These are phyloP conservation scores for Aphelenchoides bicaudatus DNA, from an alignment of 2,888 invertebrate genomes.

Conservation along the genomic window DNA sequence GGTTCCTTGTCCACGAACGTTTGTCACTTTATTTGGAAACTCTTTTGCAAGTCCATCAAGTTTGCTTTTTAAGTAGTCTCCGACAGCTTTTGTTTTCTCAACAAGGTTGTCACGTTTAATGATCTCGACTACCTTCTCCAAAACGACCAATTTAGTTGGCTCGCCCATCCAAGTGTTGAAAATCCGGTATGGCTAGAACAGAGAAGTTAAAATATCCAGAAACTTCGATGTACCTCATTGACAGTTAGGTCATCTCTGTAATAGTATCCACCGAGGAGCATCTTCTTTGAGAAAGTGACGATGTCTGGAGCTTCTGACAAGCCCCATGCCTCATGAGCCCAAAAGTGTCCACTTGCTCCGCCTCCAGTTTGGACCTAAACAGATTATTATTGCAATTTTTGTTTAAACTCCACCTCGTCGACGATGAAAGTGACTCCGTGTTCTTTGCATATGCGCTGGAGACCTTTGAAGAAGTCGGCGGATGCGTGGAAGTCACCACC, in stretches of 20 bases:
- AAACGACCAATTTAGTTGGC: constrained; percentile 81
- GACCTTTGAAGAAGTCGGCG: constrained; percentile 65
- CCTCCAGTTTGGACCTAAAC: constrained; percentile 79
- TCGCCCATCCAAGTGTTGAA: constrained; percentile 99
- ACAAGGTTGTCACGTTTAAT: constrained; percentile 78
- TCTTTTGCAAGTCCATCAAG: constrained; percentile 61
- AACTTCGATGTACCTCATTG: constrained; percentile 59
- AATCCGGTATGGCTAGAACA: constrained; percentile 72
- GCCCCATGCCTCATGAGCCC: constrained; percentile 91
- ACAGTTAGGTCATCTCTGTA: constrained; percentile 73
- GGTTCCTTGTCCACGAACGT: constrained; percentile 57
- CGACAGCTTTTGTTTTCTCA: constrained; percentile 71
- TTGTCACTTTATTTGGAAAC: constrained; percentile 38
- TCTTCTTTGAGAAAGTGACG: constrained; percentile 95
- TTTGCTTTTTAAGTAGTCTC: constrained; percentile 64
- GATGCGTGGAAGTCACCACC: constrained; percentile 83
- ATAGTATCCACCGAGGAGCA: constrained; percentile 91
- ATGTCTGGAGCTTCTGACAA: constrained; percentile 81
- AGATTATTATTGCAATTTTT: too few relatives aligned
- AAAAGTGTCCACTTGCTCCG: constrained; percentile 91
- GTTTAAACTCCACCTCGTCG: constrained; percentile 85
- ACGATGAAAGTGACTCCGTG: constrained; percentile 76
- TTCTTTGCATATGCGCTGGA: constrained; percentile 77
- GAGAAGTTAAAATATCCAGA: neutral
- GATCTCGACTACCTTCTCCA: constrained; percentile 78